Evolutionary conservation across 1,140 invertebrate species (phyloP), one percentile per base, ranked within the genome.

Genomic region (Stegodyphus mimosarum): DNA sequence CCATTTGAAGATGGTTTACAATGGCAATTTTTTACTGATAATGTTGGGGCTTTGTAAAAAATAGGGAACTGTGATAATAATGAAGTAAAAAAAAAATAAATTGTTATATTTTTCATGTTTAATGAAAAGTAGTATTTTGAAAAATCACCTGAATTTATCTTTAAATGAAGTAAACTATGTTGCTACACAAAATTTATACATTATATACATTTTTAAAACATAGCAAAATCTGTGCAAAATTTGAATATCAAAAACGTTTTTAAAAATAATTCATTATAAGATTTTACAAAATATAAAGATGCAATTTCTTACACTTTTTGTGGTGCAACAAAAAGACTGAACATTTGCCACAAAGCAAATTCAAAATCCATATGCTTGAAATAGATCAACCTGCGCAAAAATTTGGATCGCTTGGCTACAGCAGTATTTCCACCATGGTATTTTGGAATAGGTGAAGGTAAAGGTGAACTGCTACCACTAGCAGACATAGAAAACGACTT

Each of bases 311-410:
- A 99, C 5, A 99, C 97, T 94, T 99, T 99, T 90, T 99, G 97
- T 49, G 98, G 98, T 0, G 97, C 93, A 79, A 95, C 93, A 91
- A 99, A 97, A 74, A 99, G 92, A 91, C 98, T 99, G 0, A 98
- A 91, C 96, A 99, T 99, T 93, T 99, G 98, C 98, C 98, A 99
- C 11, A 96, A 92, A 5, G 98, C 98, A 93, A 98, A 99, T 90
- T 99, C 97, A 92, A 99, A 99, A 91, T 99, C 98, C 98, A 99
- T 99, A 92, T 99, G 98, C 89, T 96, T 93, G 89, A 97, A 98
- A 91, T 98, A 97, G 49, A 99, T 93, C 60, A 99, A 91, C 88
- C 97, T 93, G 88, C 96, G 92, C 60, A 99, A 91, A 91, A 97
- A 99, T 92, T 97, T 97, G 89, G 96, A 96, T 88, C 96, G 93